phyloP scores from a whole-genome alignment of 2,797 vertebrate species.

The Lepilemur septentrionalis region DNA sequence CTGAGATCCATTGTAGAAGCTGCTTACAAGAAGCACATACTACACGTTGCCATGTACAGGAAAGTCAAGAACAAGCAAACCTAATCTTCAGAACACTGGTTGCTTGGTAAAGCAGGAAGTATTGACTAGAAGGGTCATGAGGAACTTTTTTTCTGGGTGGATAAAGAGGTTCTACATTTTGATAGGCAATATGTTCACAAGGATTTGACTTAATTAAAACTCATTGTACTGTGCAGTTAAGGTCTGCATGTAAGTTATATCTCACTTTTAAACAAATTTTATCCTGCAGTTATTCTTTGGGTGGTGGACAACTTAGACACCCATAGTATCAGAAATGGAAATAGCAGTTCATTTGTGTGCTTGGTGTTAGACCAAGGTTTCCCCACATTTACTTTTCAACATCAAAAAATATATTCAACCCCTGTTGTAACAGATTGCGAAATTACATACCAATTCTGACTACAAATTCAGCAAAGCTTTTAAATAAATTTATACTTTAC shows the following conservation, averaged over 20 bases:
- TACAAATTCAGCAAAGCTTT: background rate
- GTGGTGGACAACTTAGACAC: background rate
- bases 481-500: background rate
- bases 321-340: background rate
- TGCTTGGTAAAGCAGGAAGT: background rate
- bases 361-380: background rate
- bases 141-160: background rate
- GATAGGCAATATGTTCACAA: background rate
- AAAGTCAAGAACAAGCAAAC: background rate
- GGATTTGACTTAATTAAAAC: background rate
- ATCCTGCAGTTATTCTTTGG: background rate
- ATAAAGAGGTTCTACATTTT: background rate
- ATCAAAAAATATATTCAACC: background rate
- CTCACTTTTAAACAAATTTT: background rate
- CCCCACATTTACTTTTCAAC: background rate
- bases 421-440: background rate
- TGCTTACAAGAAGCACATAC: background rate
- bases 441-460: background rate
- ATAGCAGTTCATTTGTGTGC: background rate
- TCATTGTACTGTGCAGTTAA: background rate
- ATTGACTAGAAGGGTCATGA: background rate
- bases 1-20: background rate
- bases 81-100: background rate
- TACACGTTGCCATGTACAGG: background rate
- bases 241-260: background rate